Evolutionary conservation across 2,113 vertebrate genomes (phyloP), one percentile per base, ranked within the genome.

Genomic region (Otocyon megalotis): DNA sequence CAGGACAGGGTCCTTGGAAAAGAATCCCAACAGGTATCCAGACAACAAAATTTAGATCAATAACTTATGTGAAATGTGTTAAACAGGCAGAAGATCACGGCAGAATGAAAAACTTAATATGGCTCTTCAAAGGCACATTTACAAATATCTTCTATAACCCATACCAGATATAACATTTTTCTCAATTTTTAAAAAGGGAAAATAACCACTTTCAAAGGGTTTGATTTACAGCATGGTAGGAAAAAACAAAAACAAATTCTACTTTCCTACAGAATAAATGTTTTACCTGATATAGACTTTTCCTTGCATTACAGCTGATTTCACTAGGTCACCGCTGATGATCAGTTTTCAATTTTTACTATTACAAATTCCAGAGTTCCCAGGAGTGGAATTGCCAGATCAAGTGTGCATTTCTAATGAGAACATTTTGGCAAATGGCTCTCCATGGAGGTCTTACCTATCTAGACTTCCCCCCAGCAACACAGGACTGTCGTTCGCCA

Each of bases 71-170:
- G 24, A 93, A 37, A 72, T 13, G 14, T 12, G 14, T 56, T 76
- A 50, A 71, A 71, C 22, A 83, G 10, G 53, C 26, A 76, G 16
- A 54, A 71, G 20, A 20, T 82, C 74, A 43, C 67, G n/a, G 85
- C 17, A 50, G 62, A 76, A 87, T 0, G 30, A 88, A 54, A 85
- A 11, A 58, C 30, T 91, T 60, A 48, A 48, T 30, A 43, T 0
- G 77, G 54, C 28, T 93, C 76, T 84, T 54, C 54, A 48, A 93
- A 96, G 82, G 43, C 60, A 74, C 8, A 50, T 30, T 81, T 63
- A 48, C 67, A 50, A 15, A 56, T 12, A 65, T 30, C 54, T 20
- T n/a, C 26, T 16, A 8, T 24, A 53, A 62, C 72, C 50, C 71
- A 4, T 3, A 65, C 48, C 43, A 81, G n/a, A 81, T 28, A 28